Conservation (phyloP, 2,888 invertebrate species). For the Octodonta nipae region DNA sequence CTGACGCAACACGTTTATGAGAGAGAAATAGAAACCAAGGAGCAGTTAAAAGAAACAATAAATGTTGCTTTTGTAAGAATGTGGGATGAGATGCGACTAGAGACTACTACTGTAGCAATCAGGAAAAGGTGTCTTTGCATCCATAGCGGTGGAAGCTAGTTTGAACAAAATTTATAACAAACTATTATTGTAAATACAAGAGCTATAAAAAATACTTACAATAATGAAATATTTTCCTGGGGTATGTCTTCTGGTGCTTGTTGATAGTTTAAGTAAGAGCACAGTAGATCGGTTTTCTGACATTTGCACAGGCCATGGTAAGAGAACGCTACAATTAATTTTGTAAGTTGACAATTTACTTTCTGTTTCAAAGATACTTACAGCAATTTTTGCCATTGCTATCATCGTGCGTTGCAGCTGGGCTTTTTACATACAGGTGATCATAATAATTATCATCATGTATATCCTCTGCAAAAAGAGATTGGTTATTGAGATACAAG, state of each 20-base stretch:
- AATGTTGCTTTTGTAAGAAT: too few relatives aligned
- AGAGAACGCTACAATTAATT: slow-evolving; percentile 18
- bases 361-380: slow-evolving; percentile 27
- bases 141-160: too few relatives aligned
- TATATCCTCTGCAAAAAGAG: slow-evolving; percentile 23
- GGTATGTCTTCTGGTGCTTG: slow-evolving; percentile 32
- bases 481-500: too few relatives aligned
- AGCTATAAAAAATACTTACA: slow-evolving; percentile 29
- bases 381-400: slow-evolving; percentile 30
- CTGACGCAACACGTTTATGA: too few relatives aligned
- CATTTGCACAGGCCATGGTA: slow-evolving; percentile 34
- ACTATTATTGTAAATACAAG: too few relatives aligned
- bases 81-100: too few relatives aligned
- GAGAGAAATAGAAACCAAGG: too few relatives aligned
- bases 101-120: too few relatives aligned
- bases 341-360: not conserved
- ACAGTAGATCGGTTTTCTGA: slow-evolving; percentile 33
- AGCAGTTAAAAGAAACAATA: too few relatives aligned
- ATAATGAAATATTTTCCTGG: slow-evolving; percentile 20
- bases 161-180: too few relatives aligned
- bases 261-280: slow-evolving; percentile 33
- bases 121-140: too few relatives aligned
- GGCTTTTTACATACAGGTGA: slow-evolving; percentile 38
- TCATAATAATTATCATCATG: slow-evolving; percentile 35
- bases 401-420: slow-evolving; percentile 38